Conservation (phyloP, 2,888 invertebrate genomes). For the Drepanosiphum platanoidis region DNA sequence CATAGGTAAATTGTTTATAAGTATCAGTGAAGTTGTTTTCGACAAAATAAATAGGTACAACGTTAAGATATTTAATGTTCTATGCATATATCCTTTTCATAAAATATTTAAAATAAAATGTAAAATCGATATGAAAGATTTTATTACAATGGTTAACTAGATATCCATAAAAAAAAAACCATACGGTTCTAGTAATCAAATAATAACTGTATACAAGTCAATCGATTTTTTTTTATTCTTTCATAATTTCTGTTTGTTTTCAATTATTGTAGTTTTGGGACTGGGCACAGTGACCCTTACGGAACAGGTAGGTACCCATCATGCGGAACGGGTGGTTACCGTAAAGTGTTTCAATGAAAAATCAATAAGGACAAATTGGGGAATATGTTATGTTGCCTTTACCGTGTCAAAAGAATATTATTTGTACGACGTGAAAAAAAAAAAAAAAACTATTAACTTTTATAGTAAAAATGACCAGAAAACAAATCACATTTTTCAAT, state of each 20-base stretch:
- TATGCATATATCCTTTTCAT: neutral
- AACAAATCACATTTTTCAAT: slow-evolving; percentile 56
- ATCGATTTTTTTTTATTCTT: neutral
- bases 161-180: neutral
- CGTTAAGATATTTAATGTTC: neutral
- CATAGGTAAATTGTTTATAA: slow-evolving; percentile 22
- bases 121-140: neutral
- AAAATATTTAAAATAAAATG: neutral
- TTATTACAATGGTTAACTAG: neutral
- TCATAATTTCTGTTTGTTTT: neutral
- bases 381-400: slow-evolving; percentile 29
- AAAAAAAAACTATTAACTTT: slow-evolving; percentile 32
- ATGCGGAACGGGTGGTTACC: neutral
- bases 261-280: neutral
- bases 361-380: neutral
- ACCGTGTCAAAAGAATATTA: slow-evolving; percentile 4
- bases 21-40: slow-evolving; percentile 10
- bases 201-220: neutral
- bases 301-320: neutral
- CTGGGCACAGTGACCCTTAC: neutral
- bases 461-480: slow-evolving; percentile 31
- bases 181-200: neutral
- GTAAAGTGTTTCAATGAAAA: neutral
- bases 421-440: slow-evolving; percentile 5
- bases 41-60: neutral